phyloP scores from a whole-genome alignment of 2,113 vertebrate species.

The Emydura subglobosa region DNA sequence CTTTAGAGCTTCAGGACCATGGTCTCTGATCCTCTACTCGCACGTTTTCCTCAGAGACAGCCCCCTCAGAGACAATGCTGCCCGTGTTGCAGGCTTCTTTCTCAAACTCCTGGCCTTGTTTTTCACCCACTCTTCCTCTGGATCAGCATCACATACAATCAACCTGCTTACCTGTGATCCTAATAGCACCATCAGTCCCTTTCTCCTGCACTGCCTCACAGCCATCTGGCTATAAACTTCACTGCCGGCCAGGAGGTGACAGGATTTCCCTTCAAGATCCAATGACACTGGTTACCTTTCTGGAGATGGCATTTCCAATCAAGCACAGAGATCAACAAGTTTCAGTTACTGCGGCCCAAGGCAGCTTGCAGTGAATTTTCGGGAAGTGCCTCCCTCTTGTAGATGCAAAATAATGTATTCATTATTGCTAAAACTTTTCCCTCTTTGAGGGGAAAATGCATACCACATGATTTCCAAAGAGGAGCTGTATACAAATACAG shows the following conservation, averaged over 20 bases:
- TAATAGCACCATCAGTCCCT: accelerated
- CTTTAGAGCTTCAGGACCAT: not conserved
- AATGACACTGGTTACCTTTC: not conserved
- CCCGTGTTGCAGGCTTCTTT: not conserved
- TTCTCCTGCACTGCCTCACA: not conserved
- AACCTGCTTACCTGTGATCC: not conserved
- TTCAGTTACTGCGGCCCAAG: constrained; percentile 17
- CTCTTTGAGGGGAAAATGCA: constrained; percentile 82
- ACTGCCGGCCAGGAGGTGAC: not conserved
- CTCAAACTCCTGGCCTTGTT: not conserved
- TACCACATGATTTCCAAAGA: constrained; percentile 84
- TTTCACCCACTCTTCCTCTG: not conserved
- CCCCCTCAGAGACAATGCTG: not conserved
- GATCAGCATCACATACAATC: not conserved
- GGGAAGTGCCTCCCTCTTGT: constrained; percentile 75
- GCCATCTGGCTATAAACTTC: too few species aligned
- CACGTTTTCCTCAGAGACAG: not conserved
- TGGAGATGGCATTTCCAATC: not conserved
- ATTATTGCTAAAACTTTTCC: constrained; percentile 80
- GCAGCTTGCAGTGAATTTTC: constrained; percentile 71
- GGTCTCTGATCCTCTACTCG: not conserved
- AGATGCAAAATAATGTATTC: constrained; percentile 79
- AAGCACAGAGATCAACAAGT: not conserved
- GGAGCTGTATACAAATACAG: constrained; percentile 85
- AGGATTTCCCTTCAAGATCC: not conserved